Evolutionary conservation across 2,113 vertebrate genomes (phyloP).

Genomic region (Nesogale talazaci): DNA sequence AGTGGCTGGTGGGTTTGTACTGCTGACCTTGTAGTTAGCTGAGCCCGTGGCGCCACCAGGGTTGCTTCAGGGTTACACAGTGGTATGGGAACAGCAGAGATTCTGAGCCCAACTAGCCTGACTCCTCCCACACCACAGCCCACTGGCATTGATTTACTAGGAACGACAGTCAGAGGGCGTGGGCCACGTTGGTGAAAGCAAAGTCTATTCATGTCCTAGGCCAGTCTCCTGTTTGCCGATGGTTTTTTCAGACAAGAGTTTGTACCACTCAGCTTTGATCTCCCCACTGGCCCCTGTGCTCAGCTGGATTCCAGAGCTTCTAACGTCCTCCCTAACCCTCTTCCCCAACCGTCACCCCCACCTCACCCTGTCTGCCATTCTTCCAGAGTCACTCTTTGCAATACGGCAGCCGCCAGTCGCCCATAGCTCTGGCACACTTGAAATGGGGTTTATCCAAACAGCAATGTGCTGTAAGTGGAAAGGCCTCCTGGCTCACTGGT

Average conservation of each 20-base stretch:
- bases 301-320: neutral
- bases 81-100: neutral
- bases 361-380: too few species aligned
- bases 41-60: too few species aligned
- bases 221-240: neutral
- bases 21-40: too few species aligned
- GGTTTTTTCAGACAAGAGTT: neutral
- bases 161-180: neutral
- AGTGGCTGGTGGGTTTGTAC: too few species aligned
- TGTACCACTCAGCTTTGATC: neutral
- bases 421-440: neutral
- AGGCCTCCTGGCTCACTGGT: neutral
- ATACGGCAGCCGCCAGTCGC: neutral
- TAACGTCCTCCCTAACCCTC: too few species aligned
- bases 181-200: neutral
- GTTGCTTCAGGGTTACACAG: neutral
- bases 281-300: neutral
- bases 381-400: too few species aligned
- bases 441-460: neutral
- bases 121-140: neutral
- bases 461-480: neutral
- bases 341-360: too few species aligned
- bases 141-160: neutral
- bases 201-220: neutral
- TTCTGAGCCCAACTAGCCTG: neutral